Conservation (phyloP, 2,888 invertebrate genomes). For the Anarsia innoxiella region DNA sequence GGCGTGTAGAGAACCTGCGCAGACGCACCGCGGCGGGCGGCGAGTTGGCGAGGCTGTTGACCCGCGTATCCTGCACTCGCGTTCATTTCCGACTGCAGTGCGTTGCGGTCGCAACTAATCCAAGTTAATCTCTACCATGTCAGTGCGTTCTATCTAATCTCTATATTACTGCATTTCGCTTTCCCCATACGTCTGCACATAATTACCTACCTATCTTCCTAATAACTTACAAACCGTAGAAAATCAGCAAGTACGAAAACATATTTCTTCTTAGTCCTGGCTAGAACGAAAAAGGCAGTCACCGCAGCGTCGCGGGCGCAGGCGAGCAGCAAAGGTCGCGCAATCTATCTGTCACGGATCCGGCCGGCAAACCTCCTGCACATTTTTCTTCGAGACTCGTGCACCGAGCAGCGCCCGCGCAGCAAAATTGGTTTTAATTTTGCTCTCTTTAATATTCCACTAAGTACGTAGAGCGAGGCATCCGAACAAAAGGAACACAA, state of each 20-base stretch:
- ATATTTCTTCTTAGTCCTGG: no score
- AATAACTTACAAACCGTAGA: no score
- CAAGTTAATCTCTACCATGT: slow-evolving; percentile 4
- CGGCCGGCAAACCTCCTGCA: slow-evolving; percentile 10
- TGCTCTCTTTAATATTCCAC: slow-evolving; percentile 15
- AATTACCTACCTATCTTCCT: no score
- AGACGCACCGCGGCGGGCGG: no score
- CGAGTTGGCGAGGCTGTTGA: no score
- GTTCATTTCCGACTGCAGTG: neutral
- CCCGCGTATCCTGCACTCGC: neutral
- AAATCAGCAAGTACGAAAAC: no score
- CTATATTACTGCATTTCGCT: slow-evolving; percentile 5
- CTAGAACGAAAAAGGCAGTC: no score
- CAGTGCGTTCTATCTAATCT: neutral
- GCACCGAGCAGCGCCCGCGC: slow-evolving; percentile 10
- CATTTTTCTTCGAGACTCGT: slow-evolving; percentile 19
- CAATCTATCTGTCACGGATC: slow-evolving; percentile 29
- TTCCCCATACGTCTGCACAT: no score
- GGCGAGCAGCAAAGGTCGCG: no score
- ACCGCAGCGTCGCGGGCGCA: slow-evolving; percentile 16
- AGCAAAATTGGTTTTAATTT: slow-evolving; percentile 18
- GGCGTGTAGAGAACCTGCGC: no score
- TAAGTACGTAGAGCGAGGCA: neutral
- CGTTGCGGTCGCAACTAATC: slow-evolving; percentile 6
- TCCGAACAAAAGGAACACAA: neutral